Evolutionary conservation across 2,113 vertebrate genomes (phyloP).

Genomic region (Machaerirhynchus nigripectus): DNA sequence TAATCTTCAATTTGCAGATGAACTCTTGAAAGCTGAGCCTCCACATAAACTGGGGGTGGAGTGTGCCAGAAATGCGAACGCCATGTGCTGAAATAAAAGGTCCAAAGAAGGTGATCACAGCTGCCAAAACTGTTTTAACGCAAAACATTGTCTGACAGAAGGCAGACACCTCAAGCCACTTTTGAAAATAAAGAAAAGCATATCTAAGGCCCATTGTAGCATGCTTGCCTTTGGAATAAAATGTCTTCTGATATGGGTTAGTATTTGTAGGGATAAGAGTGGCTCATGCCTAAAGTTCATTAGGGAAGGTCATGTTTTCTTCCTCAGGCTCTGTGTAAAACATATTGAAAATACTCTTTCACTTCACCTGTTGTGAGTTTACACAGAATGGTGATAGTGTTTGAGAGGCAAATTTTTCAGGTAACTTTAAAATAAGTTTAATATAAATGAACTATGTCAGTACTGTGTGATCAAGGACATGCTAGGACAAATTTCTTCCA

Average conservation of each 20-base stretch:
- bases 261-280: not conserved
- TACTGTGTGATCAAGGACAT: not conserved
- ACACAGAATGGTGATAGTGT: not conserved
- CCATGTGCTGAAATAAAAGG: not conserved
- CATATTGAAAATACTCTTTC: not conserved
- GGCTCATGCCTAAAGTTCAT: not conserved
- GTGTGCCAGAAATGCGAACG: not conserved
- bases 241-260: not conserved
- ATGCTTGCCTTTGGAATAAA: not conserved
- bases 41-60: not conserved
- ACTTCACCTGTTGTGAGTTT: not conserved
- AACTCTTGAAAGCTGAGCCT: not conserved
- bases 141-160: not conserved
- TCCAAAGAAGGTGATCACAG: not conserved
- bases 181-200: not conserved
- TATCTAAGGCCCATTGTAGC: not conserved
- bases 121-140: not conserved
- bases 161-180: not conserved
- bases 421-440: not conserved
- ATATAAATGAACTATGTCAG: not conserved
- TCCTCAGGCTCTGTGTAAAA: not conserved
- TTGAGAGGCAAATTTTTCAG: not conserved
- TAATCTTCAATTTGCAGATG: not conserved
- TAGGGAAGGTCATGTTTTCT: not conserved
- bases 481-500: not conserved